phyloP scores from a whole-genome alignment of 1,140 invertebrate genomes.

The Metaphire vulgaris region DNA sequence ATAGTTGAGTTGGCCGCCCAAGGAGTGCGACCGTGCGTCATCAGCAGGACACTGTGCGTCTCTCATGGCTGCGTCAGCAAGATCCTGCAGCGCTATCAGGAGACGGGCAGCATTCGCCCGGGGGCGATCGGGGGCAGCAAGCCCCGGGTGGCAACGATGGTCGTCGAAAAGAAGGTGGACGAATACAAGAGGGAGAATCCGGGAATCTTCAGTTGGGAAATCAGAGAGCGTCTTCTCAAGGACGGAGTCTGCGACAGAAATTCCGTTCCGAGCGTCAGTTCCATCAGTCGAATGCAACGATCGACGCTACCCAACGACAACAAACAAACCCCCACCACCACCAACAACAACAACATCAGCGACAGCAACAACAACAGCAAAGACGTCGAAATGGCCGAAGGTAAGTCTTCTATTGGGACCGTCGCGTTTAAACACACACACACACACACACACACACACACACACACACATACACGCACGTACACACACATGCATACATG shows the following conservation, averaged over 20 bases:
- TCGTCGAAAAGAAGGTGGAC: slow-evolving; percentile 77
- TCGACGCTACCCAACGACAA: background rate
- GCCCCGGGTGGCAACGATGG: slow-evolving; percentile 96
- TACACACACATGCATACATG: background rate
- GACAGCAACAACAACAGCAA: slow-evolving; percentile 11
- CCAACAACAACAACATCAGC: background rate
- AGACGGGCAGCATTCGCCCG: slow-evolving; percentile 86
- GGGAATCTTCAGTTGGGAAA: slow-evolving; percentile 99
- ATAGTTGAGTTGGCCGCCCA: slow-evolving; percentile 87
- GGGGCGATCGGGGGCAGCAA: slow-evolving; percentile 98
- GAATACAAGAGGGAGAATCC: slow-evolving; percentile 98
- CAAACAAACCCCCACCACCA: background rate
- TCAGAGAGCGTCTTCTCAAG: slow-evolving; percentile 86
- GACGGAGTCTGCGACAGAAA: slow-evolving; percentile 94
- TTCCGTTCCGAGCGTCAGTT: slow-evolving; percentile 84
- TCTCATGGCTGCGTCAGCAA: slow-evolving; percentile 22
- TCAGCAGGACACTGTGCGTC: slow-evolving; percentile 19
- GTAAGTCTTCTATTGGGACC: background rate
- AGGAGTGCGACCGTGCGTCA: slow-evolving; percentile 42
- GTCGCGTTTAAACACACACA: background rate
- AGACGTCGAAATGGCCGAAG: background rate
- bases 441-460: background rate
- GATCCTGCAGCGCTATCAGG: slow-evolving; percentile 39
- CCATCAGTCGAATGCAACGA: slow-evolving; percentile 77
- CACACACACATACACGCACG: background rate